Percentiles rank a stretch among this genome's conserved stretches.
Evolutionary conservation across 2,888 invertebrate species (phyloP).

Genomic region (Corythucha ciliata): DNA sequence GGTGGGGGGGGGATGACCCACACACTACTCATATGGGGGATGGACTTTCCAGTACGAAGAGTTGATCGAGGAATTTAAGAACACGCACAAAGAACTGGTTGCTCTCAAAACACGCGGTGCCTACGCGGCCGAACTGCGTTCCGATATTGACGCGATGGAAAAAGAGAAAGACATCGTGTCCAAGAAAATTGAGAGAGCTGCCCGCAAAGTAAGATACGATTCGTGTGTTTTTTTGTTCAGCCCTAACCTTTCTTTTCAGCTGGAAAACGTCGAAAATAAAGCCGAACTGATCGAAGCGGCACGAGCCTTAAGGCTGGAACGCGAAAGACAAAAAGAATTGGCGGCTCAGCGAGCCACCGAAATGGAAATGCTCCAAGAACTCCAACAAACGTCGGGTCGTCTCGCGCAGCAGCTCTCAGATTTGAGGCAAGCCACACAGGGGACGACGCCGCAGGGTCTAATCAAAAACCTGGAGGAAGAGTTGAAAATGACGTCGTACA

Average conservation of each 20-base stretch:
- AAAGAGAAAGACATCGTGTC: slow-evolving; percentile 69
- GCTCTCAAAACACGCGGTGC: slow-evolving; percentile 51
- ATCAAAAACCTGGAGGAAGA: slow-evolving; percentile 67
- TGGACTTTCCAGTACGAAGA: slow-evolving; percentile 52
- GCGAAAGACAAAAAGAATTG: slow-evolving; percentile 51
- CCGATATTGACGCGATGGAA: slow-evolving; percentile 78
- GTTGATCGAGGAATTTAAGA: slow-evolving; percentile 71
- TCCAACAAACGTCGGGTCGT: slow-evolving; percentile 49
- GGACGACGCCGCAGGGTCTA: slow-evolving; percentile 55
- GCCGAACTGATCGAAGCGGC: slow-evolving; percentile 50
- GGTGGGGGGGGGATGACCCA: not conserved
- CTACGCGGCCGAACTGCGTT: slow-evolving; percentile 67
- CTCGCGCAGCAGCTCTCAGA: slow-evolving; percentile 59
- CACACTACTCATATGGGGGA: not conserved
- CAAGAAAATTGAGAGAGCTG: slow-evolving; percentile 50
- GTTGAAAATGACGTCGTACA: slow-evolving; percentile 61
- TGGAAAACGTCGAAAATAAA: slow-evolving; percentile 56
- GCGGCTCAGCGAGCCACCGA: slow-evolving; percentile 51
- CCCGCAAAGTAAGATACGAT: slow-evolving; percentile 47
- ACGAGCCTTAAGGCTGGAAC: slow-evolving; percentile 48
- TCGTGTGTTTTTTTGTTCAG: too few relatives aligned
- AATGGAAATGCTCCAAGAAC: slow-evolving; percentile 44
- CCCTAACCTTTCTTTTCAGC: slow-evolving; percentile 42
- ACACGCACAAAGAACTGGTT: slow-evolving; percentile 61
- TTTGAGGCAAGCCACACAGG: slow-evolving; percentile 41